These are phyloP conservation scores for Shinisaurus crocodilurus DNA, from an alignment of 2,113 vertebrate genomes.

Conservation along the genomic window DNA sequence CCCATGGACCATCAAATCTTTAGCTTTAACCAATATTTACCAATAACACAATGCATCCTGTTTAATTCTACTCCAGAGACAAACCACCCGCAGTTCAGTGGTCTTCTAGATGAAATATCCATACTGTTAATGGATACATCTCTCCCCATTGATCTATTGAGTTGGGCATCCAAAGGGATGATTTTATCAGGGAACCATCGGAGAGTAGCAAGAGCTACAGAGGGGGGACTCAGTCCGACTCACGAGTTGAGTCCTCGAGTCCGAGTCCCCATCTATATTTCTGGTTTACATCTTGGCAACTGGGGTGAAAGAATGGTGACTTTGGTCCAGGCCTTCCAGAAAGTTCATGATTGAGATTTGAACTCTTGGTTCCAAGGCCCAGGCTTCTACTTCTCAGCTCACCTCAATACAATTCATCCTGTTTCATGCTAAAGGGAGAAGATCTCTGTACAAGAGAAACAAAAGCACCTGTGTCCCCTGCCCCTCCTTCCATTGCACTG, in stretches of 20 bases:
- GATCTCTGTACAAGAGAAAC: not conserved
- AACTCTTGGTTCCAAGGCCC: not conserved
- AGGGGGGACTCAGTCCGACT: too few relatives aligned
- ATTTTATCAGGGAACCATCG: not conserved
- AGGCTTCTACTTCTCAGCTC: not conserved
- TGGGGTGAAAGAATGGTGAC: not conserved
- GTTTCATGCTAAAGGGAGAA: not conserved
- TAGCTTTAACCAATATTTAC: constrained; percentile 8
- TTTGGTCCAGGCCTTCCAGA: not conserved
- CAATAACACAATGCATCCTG: not conserved
- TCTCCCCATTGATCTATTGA: not conserved
- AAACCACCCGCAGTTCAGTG: not conserved
- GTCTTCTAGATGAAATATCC: constrained; percentile 16
- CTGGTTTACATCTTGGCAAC: not conserved
- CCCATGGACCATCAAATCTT: not conserved
- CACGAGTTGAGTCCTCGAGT: too few relatives aligned
- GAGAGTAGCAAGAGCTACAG: not conserved
- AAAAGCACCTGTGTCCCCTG: not conserved
- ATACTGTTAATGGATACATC: not conserved
- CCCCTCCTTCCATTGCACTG: constrained; percentile 12
- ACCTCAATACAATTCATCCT: not conserved
- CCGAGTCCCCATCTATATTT: too few relatives aligned
- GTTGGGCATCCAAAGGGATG: not conserved
- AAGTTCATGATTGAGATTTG: not conserved
- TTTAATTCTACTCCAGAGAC: not conserved